Evolutionary conservation across 2,797 vertebrate genomes (phyloP), one percentile per base, ranked within the genome.

Genomic region (Mormyrus hasselquistii): DNA sequence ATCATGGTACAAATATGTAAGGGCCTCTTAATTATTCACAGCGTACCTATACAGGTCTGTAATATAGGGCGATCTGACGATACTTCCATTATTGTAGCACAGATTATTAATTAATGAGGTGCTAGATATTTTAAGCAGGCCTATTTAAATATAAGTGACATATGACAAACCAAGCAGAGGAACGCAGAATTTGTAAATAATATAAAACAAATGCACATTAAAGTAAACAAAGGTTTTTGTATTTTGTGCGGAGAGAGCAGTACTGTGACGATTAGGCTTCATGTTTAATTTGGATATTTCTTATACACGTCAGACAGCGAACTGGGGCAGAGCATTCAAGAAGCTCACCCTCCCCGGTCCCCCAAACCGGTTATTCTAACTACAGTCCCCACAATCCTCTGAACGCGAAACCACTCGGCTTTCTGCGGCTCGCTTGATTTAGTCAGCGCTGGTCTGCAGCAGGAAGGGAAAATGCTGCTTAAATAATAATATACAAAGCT

Each of bases 381-480:
- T 96, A 93, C 95, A 95, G 14, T 91, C 92, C 96, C 96, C 96
- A 95, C 52, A 82, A 91, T 95, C 8, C 95, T 92, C 88, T 47
- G 92, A 16, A 91, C 90, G 84, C 76, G 16, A 89, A 50, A 52
- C 82, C 76, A 57, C 57, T 90, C 69, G 4, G 86, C 38, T 47
- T 89, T 86, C 92, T 91, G 92, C 93, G 93, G 93, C 91, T 92
- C 91, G 92, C 92, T 92, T 92, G 76, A 76, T 12, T 91, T 87
- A 90, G 84, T 89, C 88, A 88, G 76, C 82, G 88, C 91, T 93
- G 73, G 92, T 92, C 93, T 93, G 92, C 93, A 92, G 94, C 92
- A 91, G 76, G 76, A 82, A 82, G 76, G 76, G 41, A 94, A 82
- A 82, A 90, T 92, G 91, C 94, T 91, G 94, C 92, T 91, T 90